Conservation (phyloP, 2,888 invertebrate species). For the Adelphocoris suturalis region DNA sequence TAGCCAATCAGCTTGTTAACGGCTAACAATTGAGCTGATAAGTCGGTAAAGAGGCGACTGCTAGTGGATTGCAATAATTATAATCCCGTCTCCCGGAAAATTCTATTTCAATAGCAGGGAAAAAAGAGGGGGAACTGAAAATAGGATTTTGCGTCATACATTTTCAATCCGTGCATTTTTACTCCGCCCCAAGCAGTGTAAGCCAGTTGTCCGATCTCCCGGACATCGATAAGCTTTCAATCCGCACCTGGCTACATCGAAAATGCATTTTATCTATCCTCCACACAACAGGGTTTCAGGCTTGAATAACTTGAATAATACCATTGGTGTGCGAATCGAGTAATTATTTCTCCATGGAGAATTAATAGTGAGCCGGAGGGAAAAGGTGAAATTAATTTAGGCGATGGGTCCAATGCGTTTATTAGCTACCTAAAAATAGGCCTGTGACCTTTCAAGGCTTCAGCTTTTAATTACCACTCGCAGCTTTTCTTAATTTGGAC, state of each 20-base stretch:
- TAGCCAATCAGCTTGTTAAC: background rate
- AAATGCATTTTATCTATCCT: conserved; percentile 53
- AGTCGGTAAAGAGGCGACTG: background rate
- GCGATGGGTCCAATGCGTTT: background rate
- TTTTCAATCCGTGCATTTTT: conserved; percentile 13
- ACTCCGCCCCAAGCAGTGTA: background rate
- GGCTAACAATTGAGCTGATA: background rate
- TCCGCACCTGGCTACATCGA: conserved; percentile 40
- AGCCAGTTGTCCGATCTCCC: conserved; percentile 18
- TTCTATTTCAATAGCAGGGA: background rate
- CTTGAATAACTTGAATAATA: conserved; percentile 1
- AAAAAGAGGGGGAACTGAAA: background rate
- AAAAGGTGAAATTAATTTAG: background rate
- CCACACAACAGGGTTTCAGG: conserved; percentile 13
- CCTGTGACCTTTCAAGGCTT: no score
- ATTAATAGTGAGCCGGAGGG: background rate
- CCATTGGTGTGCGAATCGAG: background rate
- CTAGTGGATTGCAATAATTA: background rate
- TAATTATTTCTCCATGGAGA: conserved; percentile 6
- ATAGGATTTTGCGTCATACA: background rate
- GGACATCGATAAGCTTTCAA: conserved; percentile 59
- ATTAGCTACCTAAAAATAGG: background rate
- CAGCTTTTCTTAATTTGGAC: no score
- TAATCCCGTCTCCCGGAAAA: background rate
- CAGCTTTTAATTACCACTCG: no score